Percentiles rank a stretch among this genome's conserved stretches.
Conservation (phyloP, 2,113 vertebrate genomes). For the Felis chaus region DNA sequence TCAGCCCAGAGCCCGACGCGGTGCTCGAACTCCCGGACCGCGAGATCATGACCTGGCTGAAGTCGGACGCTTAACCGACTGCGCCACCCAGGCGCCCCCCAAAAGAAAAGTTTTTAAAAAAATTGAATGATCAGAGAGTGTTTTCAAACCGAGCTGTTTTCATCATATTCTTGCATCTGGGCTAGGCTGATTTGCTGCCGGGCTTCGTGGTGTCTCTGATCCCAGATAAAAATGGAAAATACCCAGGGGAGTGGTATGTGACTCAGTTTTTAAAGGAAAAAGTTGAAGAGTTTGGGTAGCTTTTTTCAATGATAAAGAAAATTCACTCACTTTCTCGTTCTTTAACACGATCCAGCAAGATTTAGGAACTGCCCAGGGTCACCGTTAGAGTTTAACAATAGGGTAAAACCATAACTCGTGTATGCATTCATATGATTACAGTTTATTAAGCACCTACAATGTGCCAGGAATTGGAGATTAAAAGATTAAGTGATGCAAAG, state of each 20-base stretch:
- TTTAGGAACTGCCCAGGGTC: neutral
- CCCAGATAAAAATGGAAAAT: neutral
- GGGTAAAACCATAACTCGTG: neutral
- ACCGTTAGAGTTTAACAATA: neutral
- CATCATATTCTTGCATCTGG: neutral
- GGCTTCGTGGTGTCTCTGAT: slow-evolving; percentile 14
- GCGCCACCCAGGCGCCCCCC: too few species aligned
- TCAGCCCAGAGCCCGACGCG: too few species aligned
- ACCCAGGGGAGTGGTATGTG: neutral
- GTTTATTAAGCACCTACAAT: neutral
- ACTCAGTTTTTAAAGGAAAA: slow-evolving; percentile 34
- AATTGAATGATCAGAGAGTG: neutral
- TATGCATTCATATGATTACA: neutral
- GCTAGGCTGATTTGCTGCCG: neutral
- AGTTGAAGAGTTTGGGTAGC: neutral
- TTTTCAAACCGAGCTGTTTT: slow-evolving; percentile 40
- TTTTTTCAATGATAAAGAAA: slow-evolving; percentile 37
- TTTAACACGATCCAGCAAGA: neutral
- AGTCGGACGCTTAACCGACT: too few species aligned
- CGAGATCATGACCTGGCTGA: too few species aligned
- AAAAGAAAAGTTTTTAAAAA: neutral
- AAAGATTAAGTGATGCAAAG: slow-evolving; percentile 22
- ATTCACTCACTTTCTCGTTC: neutral
- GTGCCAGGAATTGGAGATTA: neutral
- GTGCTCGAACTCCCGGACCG: too few species aligned